Percentiles rank a stretch among this genome's conserved stretches.
phyloP scores from a whole-genome alignment of 2,113 vertebrate genomes.

The Oenanthe melanoleuca region DNA sequence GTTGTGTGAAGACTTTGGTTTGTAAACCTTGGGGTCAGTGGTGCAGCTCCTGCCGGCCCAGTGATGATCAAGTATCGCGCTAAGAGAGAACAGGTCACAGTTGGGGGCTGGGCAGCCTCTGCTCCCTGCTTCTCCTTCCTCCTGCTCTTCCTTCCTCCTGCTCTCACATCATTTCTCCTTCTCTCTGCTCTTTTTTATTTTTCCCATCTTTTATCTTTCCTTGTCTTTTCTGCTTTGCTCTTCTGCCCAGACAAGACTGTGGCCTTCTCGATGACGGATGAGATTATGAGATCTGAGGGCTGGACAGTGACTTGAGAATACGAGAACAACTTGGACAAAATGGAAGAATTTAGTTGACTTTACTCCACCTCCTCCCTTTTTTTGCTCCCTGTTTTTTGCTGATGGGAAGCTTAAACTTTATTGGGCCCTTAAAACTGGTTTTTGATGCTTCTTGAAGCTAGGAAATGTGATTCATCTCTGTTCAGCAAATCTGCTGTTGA shows the following conservation, averaged over 20 bases:
- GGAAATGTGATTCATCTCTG: neutral
- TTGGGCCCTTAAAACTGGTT: neutral
- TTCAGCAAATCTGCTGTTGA: neutral
- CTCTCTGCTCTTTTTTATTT: neutral
- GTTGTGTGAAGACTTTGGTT: fast-evolving
- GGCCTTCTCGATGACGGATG: slow-evolving; percentile 71
- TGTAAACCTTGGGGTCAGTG: fast-evolving
- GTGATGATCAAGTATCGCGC: slow-evolving; percentile 71
- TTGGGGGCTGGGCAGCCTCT: slow-evolving; percentile 53
- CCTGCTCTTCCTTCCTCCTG: neutral
- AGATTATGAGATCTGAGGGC: slow-evolving; percentile 81
- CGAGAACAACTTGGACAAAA: neutral
- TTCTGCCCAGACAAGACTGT: slow-evolving; percentile 64
- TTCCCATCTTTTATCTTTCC: neutral
- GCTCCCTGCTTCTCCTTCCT: neutral
- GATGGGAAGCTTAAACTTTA: neutral
- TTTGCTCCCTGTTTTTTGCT: neutral
- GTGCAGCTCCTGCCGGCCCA: slow-evolving; percentile 37
- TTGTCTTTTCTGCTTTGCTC: slow-evolving; percentile 35
- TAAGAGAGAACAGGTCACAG: slow-evolving; percentile 76
- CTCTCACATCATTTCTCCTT: neutral
- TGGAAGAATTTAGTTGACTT: neutral
- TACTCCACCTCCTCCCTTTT: neutral
- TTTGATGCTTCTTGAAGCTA: neutral
- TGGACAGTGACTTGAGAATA: neutral